Evolutionary conservation across 2,888 invertebrate genomes (phyloP).

Genomic region (Scotopteryx bipunctaria): DNA sequence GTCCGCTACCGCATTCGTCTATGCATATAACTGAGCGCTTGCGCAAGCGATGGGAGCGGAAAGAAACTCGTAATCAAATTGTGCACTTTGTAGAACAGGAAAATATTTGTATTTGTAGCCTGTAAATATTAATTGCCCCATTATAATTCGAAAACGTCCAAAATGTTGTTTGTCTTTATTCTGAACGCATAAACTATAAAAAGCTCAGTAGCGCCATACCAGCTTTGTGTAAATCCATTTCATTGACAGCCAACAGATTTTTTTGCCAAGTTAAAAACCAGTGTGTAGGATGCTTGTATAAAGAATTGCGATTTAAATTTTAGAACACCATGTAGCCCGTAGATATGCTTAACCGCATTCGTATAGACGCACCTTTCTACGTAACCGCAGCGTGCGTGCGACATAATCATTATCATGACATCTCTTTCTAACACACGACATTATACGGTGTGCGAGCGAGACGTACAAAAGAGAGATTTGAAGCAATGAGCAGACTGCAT

Average conservation of each 20-base stretch:
- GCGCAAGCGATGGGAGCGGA: background rate
- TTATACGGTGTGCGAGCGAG: conserved; percentile 18
- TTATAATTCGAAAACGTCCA: too few relatives aligned
- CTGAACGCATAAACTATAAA: too few relatives aligned
- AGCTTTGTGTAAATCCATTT: too few relatives aligned
- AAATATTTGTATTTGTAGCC: too few relatives aligned
- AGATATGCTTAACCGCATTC: conserved; percentile 30
- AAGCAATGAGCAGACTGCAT: conserved; percentile 37
- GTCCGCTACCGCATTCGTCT: background rate
- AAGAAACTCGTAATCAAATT: too few relatives aligned
- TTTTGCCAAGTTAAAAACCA: background rate
- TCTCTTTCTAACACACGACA: conserved; percentile 24
- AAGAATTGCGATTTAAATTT: conserved; percentile 6
- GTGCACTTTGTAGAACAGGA: too few relatives aligned
- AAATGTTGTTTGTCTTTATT: too few relatives aligned
- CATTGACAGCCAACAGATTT: background rate
- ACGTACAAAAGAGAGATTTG: conserved; percentile 37
- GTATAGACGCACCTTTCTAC: conserved; percentile 36
- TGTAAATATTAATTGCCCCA: too few relatives aligned
- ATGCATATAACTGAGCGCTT: background rate
- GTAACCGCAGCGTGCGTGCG: conserved; percentile 39
- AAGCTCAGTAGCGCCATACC: too few relatives aligned
- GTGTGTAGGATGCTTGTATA: background rate
- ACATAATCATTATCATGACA: conserved; percentile 28
- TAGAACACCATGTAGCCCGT: background rate